Base-by-base conservation (phyloP, 2,888 invertebrate genomes). In the Watsonalla binaria region DNA sequence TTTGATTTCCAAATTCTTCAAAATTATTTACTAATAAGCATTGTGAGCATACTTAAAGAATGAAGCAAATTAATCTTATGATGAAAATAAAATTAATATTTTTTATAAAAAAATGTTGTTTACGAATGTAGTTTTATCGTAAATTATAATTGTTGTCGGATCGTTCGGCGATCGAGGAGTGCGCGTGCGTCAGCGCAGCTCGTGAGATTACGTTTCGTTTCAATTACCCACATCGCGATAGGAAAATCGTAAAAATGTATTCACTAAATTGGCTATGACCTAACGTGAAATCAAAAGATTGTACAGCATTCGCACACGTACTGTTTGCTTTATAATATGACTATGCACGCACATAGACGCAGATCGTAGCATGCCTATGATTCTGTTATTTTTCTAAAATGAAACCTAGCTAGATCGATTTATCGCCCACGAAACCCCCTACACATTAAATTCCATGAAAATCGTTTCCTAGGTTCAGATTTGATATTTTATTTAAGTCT, bases 221-320 rank as follows among this genome's bases (percentile, higher is more conserved):
- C 75, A 74, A 78, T 76, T 74, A 78, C 68, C 69, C 59, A 68
- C 68, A 69, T 68, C 66, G 66, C 69, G 78, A 80, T 80, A 80
- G 63, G 69, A 76, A 77, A 76, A 76, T 74, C 73, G 74, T 83
- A 80, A 81, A 79, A 76, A 76, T 67, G 64, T 76, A 70, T 76
- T 73, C 63, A 68, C 68, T 67, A 76, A 76, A 77, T 78, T 82
- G 70, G 61, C 66, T 70, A 61, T 66, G 70, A 68, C 59, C 70
- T 67, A 68, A 73, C 73, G 66, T 65, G 59, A 62, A 68, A 66
- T 68, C 68, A 61, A 68, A 69, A 69, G 62, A 58, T 50, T 52
- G 53, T 45, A 53, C 52, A 55, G 46, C 42, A 53, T 54, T 50
- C 59, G 55, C 48, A 54, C 39, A 58, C 55, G 61, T 60, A 50